Conservation (phyloP, 1,140 invertebrate species). For the Aplysia californica region DNA sequence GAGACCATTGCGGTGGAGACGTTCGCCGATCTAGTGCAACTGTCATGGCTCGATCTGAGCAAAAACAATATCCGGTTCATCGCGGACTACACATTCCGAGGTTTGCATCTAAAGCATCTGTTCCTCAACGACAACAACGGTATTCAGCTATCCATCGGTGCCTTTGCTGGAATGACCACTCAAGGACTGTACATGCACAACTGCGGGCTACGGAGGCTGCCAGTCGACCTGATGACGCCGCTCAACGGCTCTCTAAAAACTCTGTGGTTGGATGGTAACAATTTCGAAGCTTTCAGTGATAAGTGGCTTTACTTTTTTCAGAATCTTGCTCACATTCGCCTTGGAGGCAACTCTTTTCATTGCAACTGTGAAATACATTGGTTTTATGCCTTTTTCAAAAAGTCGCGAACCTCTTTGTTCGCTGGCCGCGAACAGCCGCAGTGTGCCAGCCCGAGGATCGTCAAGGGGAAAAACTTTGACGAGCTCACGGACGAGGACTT, state of each 20-base stretch:
- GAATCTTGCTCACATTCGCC: conserved; percentile 56
- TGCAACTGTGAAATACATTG: conserved; percentile 65
- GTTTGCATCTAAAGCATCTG: conserved; percentile 60
- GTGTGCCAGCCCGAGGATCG: conserved; percentile 51
- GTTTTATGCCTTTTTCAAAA: conserved; percentile 57
- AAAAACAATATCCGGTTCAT: conserved; percentile 62
- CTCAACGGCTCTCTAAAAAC: conserved; percentile 60
- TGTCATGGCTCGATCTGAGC: conserved; percentile 65
- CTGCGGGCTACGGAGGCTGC: conserved; percentile 54
- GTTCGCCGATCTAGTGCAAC: conserved; percentile 56
- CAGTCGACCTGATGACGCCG: conserved; percentile 54
- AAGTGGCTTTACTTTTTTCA: conserved; percentile 57
- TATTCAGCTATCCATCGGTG: conserved; percentile 53
- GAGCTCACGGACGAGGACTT: conserved; percentile 56
- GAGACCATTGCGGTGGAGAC: conserved; percentile 60
- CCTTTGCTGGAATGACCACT: conserved; percentile 60
- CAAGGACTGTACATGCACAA: conserved; percentile 63
- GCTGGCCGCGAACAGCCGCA: conserved; percentile 49
- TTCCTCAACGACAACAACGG: conserved; percentile 64
- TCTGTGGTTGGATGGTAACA: conserved; percentile 63
- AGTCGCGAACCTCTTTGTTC: conserved; percentile 44
- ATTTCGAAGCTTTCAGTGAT: conserved; percentile 52
- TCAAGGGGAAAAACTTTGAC: conserved; percentile 51
- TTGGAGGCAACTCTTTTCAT: conserved; percentile 63
- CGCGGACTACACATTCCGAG: conserved; percentile 62